These are phyloP conservation scores for Hirtodrosophila confusa DNA, from an alignment of 2,888 invertebrate species.

Conservation along the genomic window DNA sequence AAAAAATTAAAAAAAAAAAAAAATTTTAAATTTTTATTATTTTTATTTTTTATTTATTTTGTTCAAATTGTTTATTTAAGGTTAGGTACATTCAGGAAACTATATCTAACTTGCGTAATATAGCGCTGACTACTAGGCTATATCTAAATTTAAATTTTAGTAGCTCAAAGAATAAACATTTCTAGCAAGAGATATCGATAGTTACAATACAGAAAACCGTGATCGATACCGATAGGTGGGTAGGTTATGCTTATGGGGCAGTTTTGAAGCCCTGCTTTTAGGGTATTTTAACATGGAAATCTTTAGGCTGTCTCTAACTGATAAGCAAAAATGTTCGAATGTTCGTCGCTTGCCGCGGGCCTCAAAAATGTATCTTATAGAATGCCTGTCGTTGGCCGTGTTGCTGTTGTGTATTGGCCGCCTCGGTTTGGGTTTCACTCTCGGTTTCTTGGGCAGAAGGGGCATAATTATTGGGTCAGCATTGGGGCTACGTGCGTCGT, in stretches of 20 bases:
- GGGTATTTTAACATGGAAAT: slow-evolving; percentile 41
- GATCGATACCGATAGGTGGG: neutral
- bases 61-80: too few species aligned
- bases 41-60: too few species aligned
- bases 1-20: too few species aligned
- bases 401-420: slow-evolving; percentile 2
- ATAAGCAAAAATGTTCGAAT: slow-evolving; percentile 62
- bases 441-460: slow-evolving; percentile 72
- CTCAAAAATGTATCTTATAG: slow-evolving; percentile 39
- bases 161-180: too few species aligned
- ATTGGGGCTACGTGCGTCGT: slow-evolving; percentile 57
- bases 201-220: too few species aligned
- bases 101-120: too few species aligned
- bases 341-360: slow-evolving; percentile 44
- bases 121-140: too few species aligned
- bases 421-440: slow-evolving; percentile 72
- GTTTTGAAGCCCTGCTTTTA: neutral
- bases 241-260: neutral
- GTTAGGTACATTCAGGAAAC: too few species aligned
- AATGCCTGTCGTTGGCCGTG: slow-evolving; percentile 27
- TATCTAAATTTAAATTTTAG: too few species aligned
- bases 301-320: slow-evolving; percentile 36
- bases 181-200: too few species aligned
- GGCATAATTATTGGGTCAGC: slow-evolving; percentile 82
- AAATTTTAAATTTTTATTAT: too few species aligned